Evolutionary conservation across 2,888 invertebrate species (phyloP), one percentile per base, ranked within the genome.

Genomic region (Silvanus unidentatus): DNA sequence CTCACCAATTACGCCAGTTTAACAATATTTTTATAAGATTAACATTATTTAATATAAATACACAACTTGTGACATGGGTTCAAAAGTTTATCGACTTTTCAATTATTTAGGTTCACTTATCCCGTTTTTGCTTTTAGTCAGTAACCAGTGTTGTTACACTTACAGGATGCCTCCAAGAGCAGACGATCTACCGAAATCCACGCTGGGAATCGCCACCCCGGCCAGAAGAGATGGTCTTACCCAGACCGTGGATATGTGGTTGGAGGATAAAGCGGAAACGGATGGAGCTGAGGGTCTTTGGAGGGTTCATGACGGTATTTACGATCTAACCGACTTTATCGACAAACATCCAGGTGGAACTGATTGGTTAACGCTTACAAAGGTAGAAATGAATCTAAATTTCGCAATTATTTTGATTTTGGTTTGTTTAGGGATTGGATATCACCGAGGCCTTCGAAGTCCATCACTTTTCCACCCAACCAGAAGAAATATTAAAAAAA

Each of bases 261-360:
- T 86, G 16, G 71, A 75, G 34, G 83, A 81, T 2, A 84, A 85
- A 62, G 74, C 75, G 11, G 65, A 74, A 57, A 81, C 83, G 52
- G 88, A 88, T 54, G 82, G 82, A 2, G 85, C 86, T 0, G 86
- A 87, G 65, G 81, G 80, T n/a, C 67, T 88, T 2, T 90, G 90
- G 90, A 76, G 90, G 53, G 77, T 90, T 13, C 75, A 84, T 54
- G 77, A 89, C 67, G 74, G 75, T 36, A 73, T 97, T 14, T 97
- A 96, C 68, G 91, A 97, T 71, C 77, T 98, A 15, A 81, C 82
- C 0, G 76, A 78, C 13, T 98, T 93, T 66, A 74, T 88, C 3
- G 69, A 80, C 2, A 76, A 73, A 37, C 97, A 97, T 75, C 97
- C 96, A 0, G 93, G 94, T 28, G 91, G 95, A 1, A 60, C 74